Percentiles rank a stretch among this genome's conserved stretches.
Conservation (phyloP, 2,113 vertebrate genomes). For the Phaethon lepturus region DNA sequence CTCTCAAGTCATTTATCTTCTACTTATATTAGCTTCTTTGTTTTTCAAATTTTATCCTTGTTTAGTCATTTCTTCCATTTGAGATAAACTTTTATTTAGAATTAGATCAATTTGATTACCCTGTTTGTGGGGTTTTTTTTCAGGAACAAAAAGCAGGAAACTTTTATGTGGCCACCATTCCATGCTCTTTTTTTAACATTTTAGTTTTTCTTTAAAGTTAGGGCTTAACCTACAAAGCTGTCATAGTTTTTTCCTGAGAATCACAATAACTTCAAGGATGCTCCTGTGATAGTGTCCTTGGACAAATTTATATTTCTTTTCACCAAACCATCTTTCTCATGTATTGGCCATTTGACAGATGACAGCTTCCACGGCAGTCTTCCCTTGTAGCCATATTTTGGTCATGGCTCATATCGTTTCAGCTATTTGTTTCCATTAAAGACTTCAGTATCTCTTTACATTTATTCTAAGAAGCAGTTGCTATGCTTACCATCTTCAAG, state of each 20-base stretch:
- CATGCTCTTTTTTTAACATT: background rate
- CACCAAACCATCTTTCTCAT: background rate
- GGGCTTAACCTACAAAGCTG: background rate
- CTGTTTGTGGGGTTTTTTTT: background rate
- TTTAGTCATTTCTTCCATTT: background rate
- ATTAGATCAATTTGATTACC: background rate
- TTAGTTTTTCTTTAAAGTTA: background rate
- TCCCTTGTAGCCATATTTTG: background rate
- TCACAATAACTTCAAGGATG: background rate
- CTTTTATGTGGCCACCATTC: background rate
- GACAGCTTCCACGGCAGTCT: background rate
- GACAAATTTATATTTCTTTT: background rate
- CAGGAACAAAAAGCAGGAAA: background rate
- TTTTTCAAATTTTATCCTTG: background rate
- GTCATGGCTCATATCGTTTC: slow-evolving; percentile 30
- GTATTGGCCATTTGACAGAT: background rate
- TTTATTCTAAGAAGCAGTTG: background rate
- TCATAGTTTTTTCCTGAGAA: background rate
- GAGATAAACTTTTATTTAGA: background rate
- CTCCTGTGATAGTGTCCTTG: background rate
- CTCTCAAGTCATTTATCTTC: background rate
- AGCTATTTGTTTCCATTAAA: slow-evolving; percentile 26
- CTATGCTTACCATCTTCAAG: slow-evolving; percentile 13
- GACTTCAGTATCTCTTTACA: background rate
- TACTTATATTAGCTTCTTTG: background rate